These are phyloP conservation scores for Vulpes vulpes DNA, from an alignment of 2,113 vertebrate genomes.

Conservation along the genomic window DNA sequence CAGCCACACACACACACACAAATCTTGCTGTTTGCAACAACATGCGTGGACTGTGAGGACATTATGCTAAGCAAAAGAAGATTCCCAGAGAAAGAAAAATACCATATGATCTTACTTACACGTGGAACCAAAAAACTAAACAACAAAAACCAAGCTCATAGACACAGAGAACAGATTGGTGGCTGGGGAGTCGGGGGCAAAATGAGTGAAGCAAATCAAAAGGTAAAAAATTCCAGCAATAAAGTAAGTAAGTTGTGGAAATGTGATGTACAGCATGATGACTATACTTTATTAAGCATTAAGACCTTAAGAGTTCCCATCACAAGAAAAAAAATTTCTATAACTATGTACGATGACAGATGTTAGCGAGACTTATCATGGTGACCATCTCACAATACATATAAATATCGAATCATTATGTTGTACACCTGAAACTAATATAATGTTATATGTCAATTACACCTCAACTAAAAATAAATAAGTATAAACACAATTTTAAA, in stretches of 20 bases:
- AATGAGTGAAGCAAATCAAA: not conserved
- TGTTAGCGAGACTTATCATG: not conserved
- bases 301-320: not conserved
- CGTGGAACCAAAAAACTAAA: not conserved
- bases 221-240: not conserved
- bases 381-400: not conserved
- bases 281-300: not conserved
- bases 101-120: not conserved
- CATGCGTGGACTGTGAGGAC: not conserved
- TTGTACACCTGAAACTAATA: not conserved
- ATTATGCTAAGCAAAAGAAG: not conserved
- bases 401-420: not conserved
- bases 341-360: not conserved
- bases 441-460: not conserved
- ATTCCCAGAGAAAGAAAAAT: not conserved
- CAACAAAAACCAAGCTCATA: not conserved
- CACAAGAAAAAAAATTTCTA: not conserved
- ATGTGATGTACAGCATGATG: not conserved
- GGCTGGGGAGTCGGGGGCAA: not conserved
- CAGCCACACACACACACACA: not conserved
- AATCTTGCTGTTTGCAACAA: not conserved
- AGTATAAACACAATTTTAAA: not conserved
- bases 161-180: not conserved
- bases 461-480: not conserved
- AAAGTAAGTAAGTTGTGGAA: not conserved